A percentile compares a stretch with the other conserved stretches of the same genome.
These are phyloP conservation scores for Dendrophyllia cribrosa DNA, from an alignment of 64 coral and sea anemone genomes.

Conservation along the genomic window DNA sequence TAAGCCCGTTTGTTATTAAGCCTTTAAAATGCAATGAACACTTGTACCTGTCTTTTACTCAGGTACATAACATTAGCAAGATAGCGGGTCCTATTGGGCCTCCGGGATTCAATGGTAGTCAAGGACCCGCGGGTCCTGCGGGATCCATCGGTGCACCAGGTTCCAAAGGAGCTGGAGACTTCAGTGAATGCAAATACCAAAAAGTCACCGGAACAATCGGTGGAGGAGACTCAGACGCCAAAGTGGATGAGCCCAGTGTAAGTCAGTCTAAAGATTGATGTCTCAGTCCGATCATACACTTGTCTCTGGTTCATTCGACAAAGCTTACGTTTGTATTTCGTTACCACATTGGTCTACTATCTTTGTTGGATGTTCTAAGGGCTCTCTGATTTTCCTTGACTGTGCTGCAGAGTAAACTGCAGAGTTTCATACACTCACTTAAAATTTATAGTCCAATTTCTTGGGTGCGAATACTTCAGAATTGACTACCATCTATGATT, in stretches of 20 bases:
- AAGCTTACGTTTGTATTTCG: too few relatives aligned
- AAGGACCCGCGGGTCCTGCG: background rate
- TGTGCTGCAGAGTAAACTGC: too few relatives aligned
- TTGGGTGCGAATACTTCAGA: too few relatives aligned
- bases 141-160: background rate
- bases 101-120: constrained; percentile 1
- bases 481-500: too few relatives aligned
- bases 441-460: too few relatives aligned
- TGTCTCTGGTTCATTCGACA: too few relatives aligned
- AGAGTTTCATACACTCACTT: too few relatives aligned
- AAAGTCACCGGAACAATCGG: background rate
- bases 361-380: too few relatives aligned
- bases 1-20: too few relatives aligned
- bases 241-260: background rate
- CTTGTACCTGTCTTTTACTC: background rate
- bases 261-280: background rate
- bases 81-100: background rate
- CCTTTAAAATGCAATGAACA: background rate
- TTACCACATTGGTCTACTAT: too few relatives aligned
- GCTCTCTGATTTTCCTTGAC: too few relatives aligned
- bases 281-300: background rate
- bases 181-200: background rate
- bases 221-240: background rate
- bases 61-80: background rate
- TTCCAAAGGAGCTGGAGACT: background rate